Percentiles rank a stretch among this genome's conserved stretches.
phyloP scores from a whole-genome alignment of 2,888 invertebrate species.

The Archips crataeganus region DNA sequence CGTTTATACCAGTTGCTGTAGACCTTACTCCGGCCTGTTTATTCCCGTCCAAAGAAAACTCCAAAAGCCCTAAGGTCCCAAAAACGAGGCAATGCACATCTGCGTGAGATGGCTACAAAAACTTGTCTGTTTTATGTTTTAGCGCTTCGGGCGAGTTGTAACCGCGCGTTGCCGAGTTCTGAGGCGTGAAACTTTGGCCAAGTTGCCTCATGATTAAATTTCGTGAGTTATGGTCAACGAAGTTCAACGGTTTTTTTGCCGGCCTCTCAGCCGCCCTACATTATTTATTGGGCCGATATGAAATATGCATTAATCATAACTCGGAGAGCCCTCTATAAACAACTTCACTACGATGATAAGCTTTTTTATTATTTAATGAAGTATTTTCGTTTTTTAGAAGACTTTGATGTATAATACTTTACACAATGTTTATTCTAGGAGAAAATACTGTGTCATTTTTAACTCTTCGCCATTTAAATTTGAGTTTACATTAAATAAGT shows the following conservation, averaged over 20 bases:
- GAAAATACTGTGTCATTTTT: not conserved
- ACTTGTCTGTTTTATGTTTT: constrained; percentile 27
- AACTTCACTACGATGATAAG: constrained; percentile 58
- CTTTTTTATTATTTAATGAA: constrained; percentile 55
- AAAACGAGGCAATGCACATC: constrained; percentile 31
- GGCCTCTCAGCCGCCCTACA: constrained; percentile 57
- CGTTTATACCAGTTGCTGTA: not conserved
- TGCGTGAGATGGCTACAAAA: constrained; percentile 25
- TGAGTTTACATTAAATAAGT: not conserved
- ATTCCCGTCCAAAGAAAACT: not conserved
- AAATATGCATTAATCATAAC: constrained; percentile 71
- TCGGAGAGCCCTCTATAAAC: constrained; percentile 59
- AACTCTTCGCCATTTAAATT: not conserved
- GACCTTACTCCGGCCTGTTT: not conserved
- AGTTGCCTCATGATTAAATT: constrained; percentile 72
- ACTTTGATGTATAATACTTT: constrained; percentile 6
- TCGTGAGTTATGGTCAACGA: constrained; percentile 70
- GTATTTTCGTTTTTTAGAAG: constrained; percentile 41
- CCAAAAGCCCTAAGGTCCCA: constrained; percentile 3
- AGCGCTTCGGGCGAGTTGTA: constrained; percentile 26
- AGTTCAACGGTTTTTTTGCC: constrained; percentile 65
- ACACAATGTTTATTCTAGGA: not conserved
- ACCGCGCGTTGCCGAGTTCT: constrained; percentile 39
- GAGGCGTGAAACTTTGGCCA: constrained; percentile 56
- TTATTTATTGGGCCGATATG: constrained; percentile 71